Conservation (phyloP, 53 echinoderm and acorn worm genomes). For the Echinometra lucunter region DNA sequence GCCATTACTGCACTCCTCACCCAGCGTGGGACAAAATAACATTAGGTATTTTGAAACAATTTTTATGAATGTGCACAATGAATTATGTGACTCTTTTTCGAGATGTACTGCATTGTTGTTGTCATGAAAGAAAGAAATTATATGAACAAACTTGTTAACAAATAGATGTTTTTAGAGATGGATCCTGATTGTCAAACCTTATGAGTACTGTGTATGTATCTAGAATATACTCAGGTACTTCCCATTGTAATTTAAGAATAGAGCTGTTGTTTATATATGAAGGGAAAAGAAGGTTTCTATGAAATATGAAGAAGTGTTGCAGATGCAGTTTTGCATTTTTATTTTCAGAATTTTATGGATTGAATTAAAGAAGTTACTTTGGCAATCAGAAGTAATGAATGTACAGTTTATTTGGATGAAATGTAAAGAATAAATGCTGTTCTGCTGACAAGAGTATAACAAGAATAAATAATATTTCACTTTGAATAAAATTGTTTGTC, state of each 20-base stretch:
- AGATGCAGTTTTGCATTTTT: not conserved
- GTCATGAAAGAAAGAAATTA: not conserved
- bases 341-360: conserved; percentile 29
- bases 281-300: not conserved
- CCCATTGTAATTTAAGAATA: not conserved
- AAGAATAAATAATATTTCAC: conserved; percentile 48
- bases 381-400: conserved; percentile 22
- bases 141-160: not conserved
- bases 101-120: conserved; percentile 40
- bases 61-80: conserved; percentile 4
- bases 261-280: conserved; percentile 16
- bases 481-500: conserved; percentile 28
- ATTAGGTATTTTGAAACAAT: not conserved
- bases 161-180: conserved; percentile 2
- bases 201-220: conserved; percentile 57
- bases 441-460: conserved; percentile 41
- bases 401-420: conserved; percentile 38
- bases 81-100: not conserved
- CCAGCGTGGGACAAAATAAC: not conserved
- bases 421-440: conserved; percentile 19
- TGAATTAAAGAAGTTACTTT: conserved; percentile 43
- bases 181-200: not conserved
- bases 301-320: not conserved
- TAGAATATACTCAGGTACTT: conserved; percentile 51
- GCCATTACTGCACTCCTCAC: not conserved